A percentile compares a stretch with the other conserved stretches of the same genome.
Conservation (phyloP, 1,140 invertebrate genomes). For the Helicoverpa zea region DNA sequence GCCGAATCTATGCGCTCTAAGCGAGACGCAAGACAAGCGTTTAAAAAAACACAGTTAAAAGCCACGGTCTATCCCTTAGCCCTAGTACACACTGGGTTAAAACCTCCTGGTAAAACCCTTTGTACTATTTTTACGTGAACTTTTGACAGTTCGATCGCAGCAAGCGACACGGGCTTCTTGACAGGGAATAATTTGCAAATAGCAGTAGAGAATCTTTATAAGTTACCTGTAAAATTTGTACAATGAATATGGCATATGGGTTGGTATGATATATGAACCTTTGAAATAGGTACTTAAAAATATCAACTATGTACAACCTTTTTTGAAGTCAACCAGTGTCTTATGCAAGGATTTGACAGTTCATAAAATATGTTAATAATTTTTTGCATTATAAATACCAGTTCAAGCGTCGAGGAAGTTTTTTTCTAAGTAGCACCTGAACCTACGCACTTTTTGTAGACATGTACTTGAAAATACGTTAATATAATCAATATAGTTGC, state of each 20-base stretch:
- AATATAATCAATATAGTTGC: background rate
- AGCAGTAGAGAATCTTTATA: constrained; percentile 46
- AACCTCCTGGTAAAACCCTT: constrained; percentile 63
- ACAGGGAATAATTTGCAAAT: constrained; percentile 64
- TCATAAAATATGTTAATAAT: background rate
- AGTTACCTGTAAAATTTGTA: constrained; percentile 75
- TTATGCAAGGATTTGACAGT: background rate
- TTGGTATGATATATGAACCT: background rate
- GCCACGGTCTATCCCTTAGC: constrained; percentile 74
- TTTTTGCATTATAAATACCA: too few species aligned
- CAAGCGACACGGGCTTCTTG: constrained; percentile 75
- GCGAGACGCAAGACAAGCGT: constrained; percentile 63
- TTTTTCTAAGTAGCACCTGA: background rate
- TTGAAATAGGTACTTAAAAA: background rate
- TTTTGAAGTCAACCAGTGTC: constrained; percentile 27
- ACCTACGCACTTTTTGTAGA: background rate
- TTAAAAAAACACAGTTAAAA: constrained; percentile 55
- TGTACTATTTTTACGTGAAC: constrained; percentile 80
- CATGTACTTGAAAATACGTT: background rate
- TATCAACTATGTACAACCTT: too few species aligned
- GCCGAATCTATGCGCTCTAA: constrained; percentile 67
- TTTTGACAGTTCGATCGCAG: constrained; percentile 65
- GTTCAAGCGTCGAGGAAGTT: background rate
- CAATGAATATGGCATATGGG: constrained; percentile 22
- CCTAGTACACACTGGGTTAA: constrained; percentile 78